A percentile compares a stretch with the other conserved stretches of the same genome.
Conservation (phyloP, 2,113 vertebrate species). For the Heterotilapia buettikoferi region DNA sequence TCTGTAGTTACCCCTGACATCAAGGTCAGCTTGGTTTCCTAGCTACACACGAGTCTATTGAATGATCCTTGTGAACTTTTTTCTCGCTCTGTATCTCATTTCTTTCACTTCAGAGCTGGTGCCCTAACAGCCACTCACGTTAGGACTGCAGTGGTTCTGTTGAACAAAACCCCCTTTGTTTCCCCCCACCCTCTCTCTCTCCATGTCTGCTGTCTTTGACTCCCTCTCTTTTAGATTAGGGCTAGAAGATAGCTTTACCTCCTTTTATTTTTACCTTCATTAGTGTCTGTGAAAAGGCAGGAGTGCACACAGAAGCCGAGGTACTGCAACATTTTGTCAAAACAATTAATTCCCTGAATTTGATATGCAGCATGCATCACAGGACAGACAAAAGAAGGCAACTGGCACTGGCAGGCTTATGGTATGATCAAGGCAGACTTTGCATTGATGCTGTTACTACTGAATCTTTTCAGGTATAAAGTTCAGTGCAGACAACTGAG, state of each 20-base stretch:
- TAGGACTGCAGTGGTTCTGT: constrained; percentile 42
- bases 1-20: constrained; percentile 27
- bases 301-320: constrained; percentile 20
- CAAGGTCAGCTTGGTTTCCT: constrained; percentile 52
- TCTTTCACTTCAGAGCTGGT: constrained; percentile 52
- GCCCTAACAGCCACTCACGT: constrained; percentile 54
- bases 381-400: constrained; percentile 25
- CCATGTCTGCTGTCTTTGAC: constrained; percentile 28
- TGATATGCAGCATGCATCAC: constrained; percentile 41
- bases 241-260: constrained; percentile 26
- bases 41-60: constrained; percentile 36
- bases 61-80: constrained; percentile 43
- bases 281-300: constrained; percentile 50
- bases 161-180: constrained; percentile 57
- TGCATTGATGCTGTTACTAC: neutral
- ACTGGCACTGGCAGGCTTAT: neutral
- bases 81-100: constrained; percentile 54
- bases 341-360: constrained; percentile 26
- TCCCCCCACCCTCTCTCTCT: neutral
- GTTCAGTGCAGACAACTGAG: neutral
- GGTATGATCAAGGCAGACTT: constrained; percentile 31
- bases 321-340: constrained; percentile 29
- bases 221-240: constrained; percentile 43
- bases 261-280: constrained; percentile 43
- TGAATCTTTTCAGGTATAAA: neutral